A percentile compares a stretch with the other conserved stretches of the same genome.
Evolutionary conservation across 2,797 vertebrate species (phyloP).

Genomic region (Alfaro cultratus): DNA sequence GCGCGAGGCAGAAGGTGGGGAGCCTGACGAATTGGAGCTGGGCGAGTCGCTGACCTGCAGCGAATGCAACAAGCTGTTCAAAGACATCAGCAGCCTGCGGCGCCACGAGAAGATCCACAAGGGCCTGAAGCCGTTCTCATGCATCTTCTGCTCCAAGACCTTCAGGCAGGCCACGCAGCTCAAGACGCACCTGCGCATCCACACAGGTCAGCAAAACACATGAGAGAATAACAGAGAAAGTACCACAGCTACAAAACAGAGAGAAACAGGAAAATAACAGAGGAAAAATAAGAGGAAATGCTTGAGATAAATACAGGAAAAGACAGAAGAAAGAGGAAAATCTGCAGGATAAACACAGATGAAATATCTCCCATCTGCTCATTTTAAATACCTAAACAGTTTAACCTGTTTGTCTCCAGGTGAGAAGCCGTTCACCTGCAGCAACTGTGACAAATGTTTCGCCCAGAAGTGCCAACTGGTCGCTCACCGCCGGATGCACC

Average conservation of each 20-base stretch:
- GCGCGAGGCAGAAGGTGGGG: slow-evolving; percentile 55
- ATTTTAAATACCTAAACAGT: neutral
- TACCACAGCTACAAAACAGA: too few species aligned
- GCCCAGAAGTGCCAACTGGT: slow-evolving; percentile 99
- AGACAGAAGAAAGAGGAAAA: too few species aligned
- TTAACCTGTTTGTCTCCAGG: slow-evolving; percentile 73
- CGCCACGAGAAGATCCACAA: slow-evolving; percentile 98
- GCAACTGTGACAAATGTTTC: slow-evolving; percentile 93
- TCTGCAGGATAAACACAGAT: too few species aligned
- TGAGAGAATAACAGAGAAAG: too few species aligned
- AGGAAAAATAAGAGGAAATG: too few species aligned
- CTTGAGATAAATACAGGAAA: too few species aligned
- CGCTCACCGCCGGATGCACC: slow-evolving; percentile 97
- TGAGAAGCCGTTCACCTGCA: slow-evolving; percentile 94
- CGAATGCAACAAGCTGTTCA: slow-evolving; percentile 91
- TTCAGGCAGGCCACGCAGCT: slow-evolving; percentile 98
- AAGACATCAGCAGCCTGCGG: slow-evolving; percentile 94
- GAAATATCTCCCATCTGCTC: neutral
- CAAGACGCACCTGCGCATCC: slow-evolving; percentile 96
- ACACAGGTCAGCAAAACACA: slow-evolving; percentile 88
- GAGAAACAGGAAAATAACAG: too few species aligned
- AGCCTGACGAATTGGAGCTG: slow-evolving; percentile 52
- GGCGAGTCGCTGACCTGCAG: slow-evolving; percentile 87
- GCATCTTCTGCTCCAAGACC: slow-evolving; percentile 93
- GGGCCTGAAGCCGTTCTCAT: slow-evolving; percentile 94